phyloP scores from a whole-genome alignment of 64 coral and sea anemone genomes.

The Pachyseris speciosa region DNA sequence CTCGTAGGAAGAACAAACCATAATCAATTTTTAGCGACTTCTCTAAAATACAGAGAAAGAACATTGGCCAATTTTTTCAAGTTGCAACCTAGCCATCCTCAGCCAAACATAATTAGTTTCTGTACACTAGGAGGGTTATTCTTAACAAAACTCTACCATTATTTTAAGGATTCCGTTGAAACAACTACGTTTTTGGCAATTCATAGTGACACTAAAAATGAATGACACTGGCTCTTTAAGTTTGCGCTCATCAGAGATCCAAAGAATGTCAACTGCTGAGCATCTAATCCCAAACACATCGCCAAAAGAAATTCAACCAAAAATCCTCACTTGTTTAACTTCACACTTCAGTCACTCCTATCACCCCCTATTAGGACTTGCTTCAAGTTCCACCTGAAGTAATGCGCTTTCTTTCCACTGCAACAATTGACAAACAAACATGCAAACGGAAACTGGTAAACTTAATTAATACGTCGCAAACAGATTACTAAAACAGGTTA shows the following conservation, averaged over 20 bases:
- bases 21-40: no score
- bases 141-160: not conserved
- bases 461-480: not conserved
- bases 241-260: not conserved
- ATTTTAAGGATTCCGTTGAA: not conserved
- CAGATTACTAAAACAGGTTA: not conserved
- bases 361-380: not conserved
- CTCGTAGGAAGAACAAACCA: no score
- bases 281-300: not conserved
- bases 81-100: no score
- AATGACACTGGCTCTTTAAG: not conserved
- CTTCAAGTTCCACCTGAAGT: not conserved
- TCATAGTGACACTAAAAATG: not conserved
- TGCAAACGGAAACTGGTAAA: not conserved
- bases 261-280: not conserved
- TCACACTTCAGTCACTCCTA: not conserved
- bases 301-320: not conserved
- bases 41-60: no score
- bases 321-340: conserved; percentile 3
- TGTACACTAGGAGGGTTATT: no score
- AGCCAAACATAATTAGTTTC: no score
- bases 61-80: no score
- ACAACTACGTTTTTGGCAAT: no score
- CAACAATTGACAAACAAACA: not conserved
- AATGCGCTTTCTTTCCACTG: not conserved